Base-by-base conservation (phyloP, 2,113 vertebrate species). In the Dolichallabes microphthalmus region DNA sequence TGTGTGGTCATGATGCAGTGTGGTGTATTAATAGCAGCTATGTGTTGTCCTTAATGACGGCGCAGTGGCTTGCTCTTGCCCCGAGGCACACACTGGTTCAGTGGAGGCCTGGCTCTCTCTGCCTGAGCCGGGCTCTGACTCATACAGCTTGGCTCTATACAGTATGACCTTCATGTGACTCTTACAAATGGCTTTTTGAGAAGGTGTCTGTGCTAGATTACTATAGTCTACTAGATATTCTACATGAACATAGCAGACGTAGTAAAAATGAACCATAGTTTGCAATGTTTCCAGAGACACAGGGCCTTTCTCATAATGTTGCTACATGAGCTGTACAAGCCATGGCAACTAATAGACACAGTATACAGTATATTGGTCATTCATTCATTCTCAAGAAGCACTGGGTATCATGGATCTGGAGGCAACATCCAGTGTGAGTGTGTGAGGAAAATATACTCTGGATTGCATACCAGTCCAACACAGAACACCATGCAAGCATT, bases 151-250 rank as follows among this genome's bases (percentile, higher is more conserved):
- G 61, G 82, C 89, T 90, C 52, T 80, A 32, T 77, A n/a, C n/a
- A n/a, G n/a, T n/a, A 77, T 89, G 88, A 91, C 91, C 91, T 90
- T 91, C 88, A 90, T 86, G 75, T 39, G 88, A 88, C 83, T 88
- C 83, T 80, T 76, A 80, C 88, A 90, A 91, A 90, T 84, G 80
- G 75, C 88, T 88, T 88, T 80, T 86, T 52, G 63, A 57, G 74
- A 61, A 82, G 58, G 86, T 64, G 64, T 80, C 78, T 74, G 84
- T 64, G 82, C 61, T 82, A 64, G 64, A 80, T 87, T 89, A 91
- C 90, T 88, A 81, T 86, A 89, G 89, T n/a, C 3, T 76, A 27
- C 39, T 52, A 50, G 50, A 74, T 22, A 39, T 71, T 22, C 32
- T 71, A 3, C 17, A 74, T 14, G 12, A 74, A 74, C 13, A 25